These are phyloP conservation scores for Enteromius afrohamiltoni DNA, from an alignment of 2,797 vertebrate genomes.

Conservation along the genomic window DNA sequence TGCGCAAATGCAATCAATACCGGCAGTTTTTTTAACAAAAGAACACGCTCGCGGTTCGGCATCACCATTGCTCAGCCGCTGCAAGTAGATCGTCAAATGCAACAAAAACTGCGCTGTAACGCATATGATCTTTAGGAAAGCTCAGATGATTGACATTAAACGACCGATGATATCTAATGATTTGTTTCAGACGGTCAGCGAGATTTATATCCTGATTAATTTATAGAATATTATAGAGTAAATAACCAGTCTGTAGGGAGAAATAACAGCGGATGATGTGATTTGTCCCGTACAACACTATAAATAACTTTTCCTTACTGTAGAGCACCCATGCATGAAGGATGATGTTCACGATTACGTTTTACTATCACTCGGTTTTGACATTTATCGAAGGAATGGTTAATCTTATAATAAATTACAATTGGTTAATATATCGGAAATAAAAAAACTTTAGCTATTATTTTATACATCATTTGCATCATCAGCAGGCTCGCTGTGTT, in stretches of 20 bases:
- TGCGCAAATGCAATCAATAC: not conserved
- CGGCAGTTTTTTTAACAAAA: slow-evolving; percentile 56
- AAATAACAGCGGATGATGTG: not conserved
- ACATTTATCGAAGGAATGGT: not conserved
- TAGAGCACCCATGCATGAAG: slow-evolving; percentile 10
- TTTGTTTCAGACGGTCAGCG: not conserved
- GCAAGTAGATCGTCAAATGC: slow-evolving; percentile 50
- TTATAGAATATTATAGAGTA: not conserved
- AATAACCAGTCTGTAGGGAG: not conserved
- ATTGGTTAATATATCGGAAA: not conserved
- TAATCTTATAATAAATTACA: not conserved
- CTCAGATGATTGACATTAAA: not conserved
- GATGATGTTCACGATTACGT: not conserved
- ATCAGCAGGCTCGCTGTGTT: slow-evolving; percentile 12
- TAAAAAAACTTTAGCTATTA: not conserved
- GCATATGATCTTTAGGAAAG: not conserved
- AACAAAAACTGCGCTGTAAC: slow-evolving; percentile 8
- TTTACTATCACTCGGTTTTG: slow-evolving; percentile 9
- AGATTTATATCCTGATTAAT: not conserved
- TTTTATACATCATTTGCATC: not conserved
- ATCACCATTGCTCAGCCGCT: slow-evolving; percentile 64
- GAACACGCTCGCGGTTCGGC: slow-evolving; percentile 63
- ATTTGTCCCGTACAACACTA: slow-evolving; percentile 39
- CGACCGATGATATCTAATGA: not conserved
- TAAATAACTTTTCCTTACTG: slow-evolving; percentile 42